phyloP scores from a whole-genome alignment of 2,797 vertebrate genomes.

The Poeciliopsis infans region DNA sequence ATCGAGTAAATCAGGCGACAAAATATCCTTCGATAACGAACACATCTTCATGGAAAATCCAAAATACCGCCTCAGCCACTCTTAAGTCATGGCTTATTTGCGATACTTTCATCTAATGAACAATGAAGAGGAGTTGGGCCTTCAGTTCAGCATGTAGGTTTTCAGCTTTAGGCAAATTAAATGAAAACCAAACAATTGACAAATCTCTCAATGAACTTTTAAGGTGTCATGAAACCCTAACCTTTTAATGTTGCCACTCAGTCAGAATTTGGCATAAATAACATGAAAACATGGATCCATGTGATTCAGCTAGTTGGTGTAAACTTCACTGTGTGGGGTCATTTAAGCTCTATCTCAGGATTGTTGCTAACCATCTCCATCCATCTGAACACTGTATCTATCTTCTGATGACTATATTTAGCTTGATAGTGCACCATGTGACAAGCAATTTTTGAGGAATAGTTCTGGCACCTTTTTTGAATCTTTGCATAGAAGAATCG shows the following conservation, averaged over 20 bases:
- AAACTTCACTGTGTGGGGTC: neutral
- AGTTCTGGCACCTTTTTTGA: neutral
- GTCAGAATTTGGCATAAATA: neutral
- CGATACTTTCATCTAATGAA: neutral
- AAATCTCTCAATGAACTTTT: neutral
- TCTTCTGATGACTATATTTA: neutral
- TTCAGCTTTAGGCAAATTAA: neutral
- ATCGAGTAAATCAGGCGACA: conserved; percentile 11
- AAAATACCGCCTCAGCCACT: neutral
- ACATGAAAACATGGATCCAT: neutral
- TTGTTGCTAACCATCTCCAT: neutral
- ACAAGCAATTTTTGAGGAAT: neutral
- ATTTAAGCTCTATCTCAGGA: neutral
- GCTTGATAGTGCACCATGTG: neutral
- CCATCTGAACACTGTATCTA: neutral
- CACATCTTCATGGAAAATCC: neutral
- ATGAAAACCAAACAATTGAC: neutral
- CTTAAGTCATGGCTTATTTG: neutral
- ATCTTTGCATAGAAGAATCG: neutral
- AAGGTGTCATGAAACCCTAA: neutral
- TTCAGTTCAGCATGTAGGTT: neutral
- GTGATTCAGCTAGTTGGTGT: neutral
- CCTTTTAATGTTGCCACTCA: neutral
- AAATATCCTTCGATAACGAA: neutral
- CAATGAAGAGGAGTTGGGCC: neutral